Evolutionary conservation across 2,888 invertebrate species (phyloP), one percentile per base, ranked within the genome.

Genomic region (Troides oblongomaculatus): DNA sequence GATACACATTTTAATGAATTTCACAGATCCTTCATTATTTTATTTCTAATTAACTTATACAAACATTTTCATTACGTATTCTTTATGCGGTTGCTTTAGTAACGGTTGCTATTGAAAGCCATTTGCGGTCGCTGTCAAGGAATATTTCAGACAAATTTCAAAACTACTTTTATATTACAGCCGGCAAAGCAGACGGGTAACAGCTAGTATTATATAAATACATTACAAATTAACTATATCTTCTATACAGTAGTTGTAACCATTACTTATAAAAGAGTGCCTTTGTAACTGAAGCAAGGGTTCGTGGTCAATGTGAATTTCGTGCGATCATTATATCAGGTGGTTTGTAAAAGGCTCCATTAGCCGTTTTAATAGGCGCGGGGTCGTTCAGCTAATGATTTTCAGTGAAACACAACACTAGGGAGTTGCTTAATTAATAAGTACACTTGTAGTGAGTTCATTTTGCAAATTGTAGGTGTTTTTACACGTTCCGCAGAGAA

Each of bases 401-500:
- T 70, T 53, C 70, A 59, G 17, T 66, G 70, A 53, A 70, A 70
- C 66, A 57, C 36, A n/a, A 66, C 70, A 62, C 62, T 12, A 23
- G 70, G 66, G 70, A 70, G 70, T 63, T 66, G 66, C 53, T 66
- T 70, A 70, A 66, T 70, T 70, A 62, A 70, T 70, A 66, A 66
- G 18, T 59, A 57, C 69, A 66, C 62, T 65, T 70, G 66, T 62
- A 53, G 63, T 39, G 21, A 43, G 53, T 18, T 64, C 61, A 25
- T 8, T 14, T 62, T 70, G 59, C 69, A 25, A 64, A 56, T 61
- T 64, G 36, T 18, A 36, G 30, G 18, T 60, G 4, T 39, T 60
- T 30, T 58, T n/a, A 39, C 25, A 59, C 14, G 30, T 62, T 53
- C 50, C 23, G n/a, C 53, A 7, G 4, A 21, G 56, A 39, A 57